Base-by-base conservation (phyloP, 53 echinoderm and acorn worm species). In the Echinometra lucunter region DNA sequence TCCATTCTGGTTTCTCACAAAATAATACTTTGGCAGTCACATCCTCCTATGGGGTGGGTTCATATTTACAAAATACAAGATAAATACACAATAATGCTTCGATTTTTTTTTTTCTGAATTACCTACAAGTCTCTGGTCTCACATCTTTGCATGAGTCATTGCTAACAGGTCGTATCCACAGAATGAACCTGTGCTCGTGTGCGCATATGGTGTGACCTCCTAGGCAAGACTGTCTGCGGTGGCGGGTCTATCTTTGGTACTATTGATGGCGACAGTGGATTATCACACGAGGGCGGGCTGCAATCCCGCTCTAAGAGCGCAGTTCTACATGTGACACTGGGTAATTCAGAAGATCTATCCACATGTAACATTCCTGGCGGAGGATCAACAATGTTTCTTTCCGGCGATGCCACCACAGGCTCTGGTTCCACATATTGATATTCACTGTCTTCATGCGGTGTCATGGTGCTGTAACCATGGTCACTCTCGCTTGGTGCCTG, bases 401-500 rank as follows among this genome's bases (percentile, higher is more conserved):
- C 96, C 6, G 98, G 98, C 18, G 96, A 96, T 55, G 96, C 96
- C 66, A 95, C 96, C 44, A 97, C 95, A 10, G 99, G 99, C 92
- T 98, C 98, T 7, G 98, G 98, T 92, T 99, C 99, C 28, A 97
- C 97, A 63, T 99, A 97, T 32, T 97, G 97, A 93, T 99, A 99
- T 93, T 99, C 99, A 45, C 98, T 98, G 92, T 99, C 99, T 89
- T 99, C 99, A 75, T 99, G 99, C 21, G 99, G 99, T 38, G 99
- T 99, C 99, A 99, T 99, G 82, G 99, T 99, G 94, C 99, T 99
- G 97, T 99, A 99, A 58, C 99, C 99, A 37, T 99, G 99, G 94
- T 99, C 99, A 49, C 99, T 99, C 70, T 99, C 99, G 45, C 97
- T 97, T 8, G 97, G 97, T 25, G 97, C 96, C 45, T 97, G 96